Evolutionary conservation across 2,888 invertebrate genomes (phyloP), one percentile per base, ranked within the genome.

Genomic region (Lagria hirta): DNA sequence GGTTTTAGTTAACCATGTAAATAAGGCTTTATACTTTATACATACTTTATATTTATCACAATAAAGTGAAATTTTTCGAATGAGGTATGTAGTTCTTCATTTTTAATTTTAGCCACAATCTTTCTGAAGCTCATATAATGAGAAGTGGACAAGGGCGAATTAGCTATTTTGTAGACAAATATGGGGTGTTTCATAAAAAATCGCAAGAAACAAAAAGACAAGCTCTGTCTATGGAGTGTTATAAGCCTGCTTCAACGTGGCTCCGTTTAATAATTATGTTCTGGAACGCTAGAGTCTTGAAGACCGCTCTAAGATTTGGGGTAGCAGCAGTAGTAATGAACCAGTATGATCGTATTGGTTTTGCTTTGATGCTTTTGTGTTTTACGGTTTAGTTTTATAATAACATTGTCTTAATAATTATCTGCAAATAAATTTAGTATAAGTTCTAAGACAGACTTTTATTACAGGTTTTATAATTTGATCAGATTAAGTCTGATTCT

Each of bases 311-410:
- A 10, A 63, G 67, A 32, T 68, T 69, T 54, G 63, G 66, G 15
- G 51, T 68, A n/a, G 68, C 66, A 8, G 66, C 68, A 13, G 46
- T 66, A 20, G 60, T 69, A 24, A 68, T 69, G 66, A 66, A 66
- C 50, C 60, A 62, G 38, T 66, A 66, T 48, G 68, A 69, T 41
- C 50, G 68, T 21, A 45, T 68, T 15, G 68, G 68, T 10, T 68
- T 69, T 54, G 65, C 64, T 10, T 53, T 64, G 10, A 58, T 68
- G 52, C 56, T 69, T 51, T 47, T 68, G 21, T 68, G 67, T 52
- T 64, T 68, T 49, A 61, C 65, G 11, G 3, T 30, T 17, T 30
- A 30, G 15, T 32, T 34, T 11, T 32, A 21, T 32, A 11, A 21
- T 20, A 23, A 6, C 11, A 11, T 13, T 27, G 11, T 27, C 3